Evolutionary conservation across 2,888 invertebrate genomes (phyloP), one percentile per base, ranked within the genome.

Genomic region (Tribolium freemani): DNA sequence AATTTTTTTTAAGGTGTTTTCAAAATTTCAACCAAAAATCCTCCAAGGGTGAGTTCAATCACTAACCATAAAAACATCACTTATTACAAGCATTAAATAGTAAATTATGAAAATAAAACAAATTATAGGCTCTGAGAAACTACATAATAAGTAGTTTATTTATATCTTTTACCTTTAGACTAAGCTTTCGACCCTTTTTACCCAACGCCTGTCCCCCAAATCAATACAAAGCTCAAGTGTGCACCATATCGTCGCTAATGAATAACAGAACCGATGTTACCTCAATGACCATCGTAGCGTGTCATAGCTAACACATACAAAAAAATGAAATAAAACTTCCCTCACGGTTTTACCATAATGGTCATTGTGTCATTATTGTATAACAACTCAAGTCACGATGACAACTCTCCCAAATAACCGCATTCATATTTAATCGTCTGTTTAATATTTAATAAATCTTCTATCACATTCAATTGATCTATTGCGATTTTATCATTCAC

Each of bases 361-460:
- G 69, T 58, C 73, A 76, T 77, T 75, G 73, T 73, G 70, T 75
- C 75, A 76, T 76, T 76, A 71, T 63, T 73, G 73, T 74, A 64
- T 67, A 26, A 63, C 68, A 66, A 67, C 45, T 30, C 46, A 56
- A 67, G 70, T 72, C 66, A 72, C 57, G 75, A 75, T 69, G 75
- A 75, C 71, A 73, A 72, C 72, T 69, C 38, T 71, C 44, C 60
- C 56, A 68, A 68, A 75, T 71, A 69, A 63, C 58, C 71, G 31
- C 71, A 71, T 75, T 69, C 73, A 75, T 75, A 75, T 69, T 73
- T 73, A 71, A 75, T 73, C 60, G 73, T 58, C 26, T 67, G 54
- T 11, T 75, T 53, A 75, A 76, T 76, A 74, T 68, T 74, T 76
- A 72, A 76, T 76, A 53, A 66, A 64, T 51, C 56, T 44, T 13